A percentile compares a stretch with the other conserved stretches of the same genome.
These are phyloP conservation scores for Napeogenes sylphis DNA, from an alignment of 2,888 invertebrate species.

Conservation along the genomic window DNA sequence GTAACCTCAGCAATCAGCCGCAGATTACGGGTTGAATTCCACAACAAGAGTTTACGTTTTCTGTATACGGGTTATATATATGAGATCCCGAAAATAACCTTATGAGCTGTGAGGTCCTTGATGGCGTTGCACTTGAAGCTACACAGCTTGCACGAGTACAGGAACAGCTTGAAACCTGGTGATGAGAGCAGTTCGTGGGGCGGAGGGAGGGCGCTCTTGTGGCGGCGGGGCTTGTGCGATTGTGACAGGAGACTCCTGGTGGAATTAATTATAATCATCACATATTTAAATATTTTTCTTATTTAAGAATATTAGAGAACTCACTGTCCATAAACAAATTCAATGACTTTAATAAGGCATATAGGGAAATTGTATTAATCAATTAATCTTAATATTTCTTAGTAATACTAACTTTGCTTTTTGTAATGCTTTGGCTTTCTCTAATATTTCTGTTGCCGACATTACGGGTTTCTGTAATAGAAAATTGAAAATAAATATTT, in stretches of 20 bases:
- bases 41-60: too few species aligned
- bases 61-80: too few species aligned
- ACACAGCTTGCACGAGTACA: conserved; percentile 69
- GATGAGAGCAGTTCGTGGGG: conserved; percentile 60
- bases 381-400: neutral
- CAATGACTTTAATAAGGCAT: too few species aligned
- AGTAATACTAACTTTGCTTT: conserved; percentile 51
- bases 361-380: too few species aligned
- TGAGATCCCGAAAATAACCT: conserved; percentile 41
- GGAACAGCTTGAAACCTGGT: conserved; percentile 67
- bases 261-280: neutral
- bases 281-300: too few species aligned
- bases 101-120: conserved; percentile 65
- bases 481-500: neutral
- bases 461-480: conserved; percentile 29
- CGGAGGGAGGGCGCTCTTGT: conserved; percentile 52
- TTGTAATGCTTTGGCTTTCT: conserved; percentile 56
- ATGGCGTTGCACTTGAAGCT: conserved; percentile 68
- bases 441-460: conserved; percentile 54
- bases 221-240: conserved; percentile 41
- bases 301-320: too few species aligned
- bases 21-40: too few species aligned
- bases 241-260: conserved; percentile 21
- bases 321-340: too few species aligned
- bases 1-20: too few species aligned